Evolutionary conservation across 1,140 invertebrate genomes (phyloP), one percentile per base, ranked within the genome.

Genomic region (Neuroterus valhalla): DNA sequence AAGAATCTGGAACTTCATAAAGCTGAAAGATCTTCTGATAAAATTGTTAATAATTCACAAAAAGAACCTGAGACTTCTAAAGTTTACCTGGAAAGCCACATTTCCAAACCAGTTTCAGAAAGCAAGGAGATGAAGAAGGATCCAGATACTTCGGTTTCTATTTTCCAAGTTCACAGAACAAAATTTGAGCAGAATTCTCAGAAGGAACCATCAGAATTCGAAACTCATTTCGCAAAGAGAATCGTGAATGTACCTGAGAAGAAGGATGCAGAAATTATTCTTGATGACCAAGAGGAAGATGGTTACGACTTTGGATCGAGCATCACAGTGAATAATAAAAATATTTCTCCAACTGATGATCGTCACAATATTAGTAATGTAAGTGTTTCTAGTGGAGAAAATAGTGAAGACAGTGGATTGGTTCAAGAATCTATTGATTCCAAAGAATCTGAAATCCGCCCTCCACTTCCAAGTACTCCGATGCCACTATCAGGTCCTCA

Each of bases 321-420:
- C 15, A 76, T 89, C 5, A 90, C 83, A 2, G 79, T 89, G 0
- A 88, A 85, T 42, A 88, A 78, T 38, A 85, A 85, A 46, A 86
- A 55, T 44, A 15, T 82, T 4, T 77, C 72, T 17, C 78, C 84
- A 0, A 75, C 72, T 3, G 81, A 74, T 2, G 82, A 88, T 17
- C 79, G 82, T 26, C 78, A 84, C 69, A 89, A 89, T n/a, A 78
- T 90, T 5, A 90, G 89, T 43, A 89, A 86, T 66, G 81, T 89
- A 2, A 89, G 86, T 69, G 86, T 89, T 10, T 89, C 88, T 3
- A 89, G 87, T 50, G 84, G 85, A 14, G 88, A 90, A 45, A 89
- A 87, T 26, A 88, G 86, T 66, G 88, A 89, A 38, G 89, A 90
- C 55, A 87, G 86, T 75, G 89, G 87, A 3, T 50, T 88, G 2